Percentiles rank a stretch among this genome's conserved stretches.
These are phyloP conservation scores for Cyclura pinguis DNA, from an alignment of 2,797 vertebrate genomes.

Conservation along the genomic window DNA sequence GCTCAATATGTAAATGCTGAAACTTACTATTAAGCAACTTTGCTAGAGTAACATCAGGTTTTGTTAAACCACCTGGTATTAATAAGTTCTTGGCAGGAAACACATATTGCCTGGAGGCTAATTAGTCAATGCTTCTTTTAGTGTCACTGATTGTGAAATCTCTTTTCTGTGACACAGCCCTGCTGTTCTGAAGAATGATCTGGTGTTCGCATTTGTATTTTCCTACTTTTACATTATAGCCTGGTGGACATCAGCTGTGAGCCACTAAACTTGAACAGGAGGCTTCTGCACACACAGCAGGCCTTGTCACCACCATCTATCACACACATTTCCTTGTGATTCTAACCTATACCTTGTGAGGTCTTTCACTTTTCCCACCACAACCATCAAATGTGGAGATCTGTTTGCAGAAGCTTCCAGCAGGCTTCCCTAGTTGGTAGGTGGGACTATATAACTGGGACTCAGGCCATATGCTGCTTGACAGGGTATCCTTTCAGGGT, in stretches of 20 bases:
- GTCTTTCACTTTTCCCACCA: too few species aligned
- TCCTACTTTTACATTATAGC: fast-evolving
- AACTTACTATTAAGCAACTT: slow-evolving; percentile 8
- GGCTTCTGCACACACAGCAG: too few species aligned
- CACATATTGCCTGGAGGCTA: not conserved
- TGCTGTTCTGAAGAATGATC: slow-evolving; percentile 9
- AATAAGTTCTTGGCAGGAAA: slow-evolving; percentile 4
- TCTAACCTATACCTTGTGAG: too few species aligned
- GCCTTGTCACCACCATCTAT: not conserved
- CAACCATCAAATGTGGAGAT: too few species aligned
- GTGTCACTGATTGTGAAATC: not conserved
- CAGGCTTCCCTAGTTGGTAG: too few species aligned
- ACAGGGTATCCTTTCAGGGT: too few species aligned
- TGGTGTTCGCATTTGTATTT: not conserved
- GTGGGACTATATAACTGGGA: too few species aligned
- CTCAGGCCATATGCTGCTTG: too few species aligned
- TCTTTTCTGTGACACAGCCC: not conserved
- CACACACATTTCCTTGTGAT: too few species aligned
- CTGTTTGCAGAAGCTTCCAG: too few species aligned
- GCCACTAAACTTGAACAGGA: not conserved
- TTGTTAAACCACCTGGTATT: slow-evolving; percentile 28
- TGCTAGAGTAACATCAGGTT: slow-evolving; percentile 7
- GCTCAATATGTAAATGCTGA: not conserved
- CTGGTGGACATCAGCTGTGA: not conserved
- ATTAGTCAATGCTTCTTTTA: not conserved